Evolutionary conservation across 2,888 invertebrate genomes (phyloP), one percentile per base, ranked within the genome.

Genomic region (Panopea generosa): DNA sequence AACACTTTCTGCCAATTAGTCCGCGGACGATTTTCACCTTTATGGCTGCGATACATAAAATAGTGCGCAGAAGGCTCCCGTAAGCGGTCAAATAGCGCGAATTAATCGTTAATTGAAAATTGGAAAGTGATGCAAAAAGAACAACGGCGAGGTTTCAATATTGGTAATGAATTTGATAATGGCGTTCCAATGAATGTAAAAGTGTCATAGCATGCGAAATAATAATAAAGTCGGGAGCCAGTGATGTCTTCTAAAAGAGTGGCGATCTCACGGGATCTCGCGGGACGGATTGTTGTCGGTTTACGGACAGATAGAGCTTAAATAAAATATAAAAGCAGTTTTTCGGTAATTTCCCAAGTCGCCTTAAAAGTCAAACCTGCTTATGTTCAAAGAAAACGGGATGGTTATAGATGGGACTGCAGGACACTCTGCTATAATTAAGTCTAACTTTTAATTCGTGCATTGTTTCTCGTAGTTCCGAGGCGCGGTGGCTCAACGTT

Each of bases 71-170:
- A 55, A 55, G 57, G 55, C 47, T 40, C 52, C 57, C 38, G 65
- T 40, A 63, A 60, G 66, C 56, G 61, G 63, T 47, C 63, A 77
- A 74, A 74, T 52, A 59, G 73, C 49, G 65, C 40, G 65, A 71
- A 77, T 71, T 81, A 80, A 81, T 81, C 75, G 77, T 53, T 67
- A 71, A 81, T 77, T 81, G 80, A 56, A 71, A 63, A 77, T 57
- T 57, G 68, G 74, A 81, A 71, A 71, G 68, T 50, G 73, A 68
- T 73, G 73, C 77, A 73, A 74, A 80, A 79, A 81, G 74, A 61
- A 70, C 67, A 71, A 67, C 74, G 22, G 57, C 53, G 70, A 47
- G 53, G 52, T 57, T 61, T 63, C 69, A 74, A 67, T 78, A 67
- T 55, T 50, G 50, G 62, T 78, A 74, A n/a, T n/a, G n/a, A n/a